These are phyloP conservation scores for Archaeoteleia sp. DNA, from an alignment of 2,888 invertebrate genomes.

Conservation along the genomic window DNA sequence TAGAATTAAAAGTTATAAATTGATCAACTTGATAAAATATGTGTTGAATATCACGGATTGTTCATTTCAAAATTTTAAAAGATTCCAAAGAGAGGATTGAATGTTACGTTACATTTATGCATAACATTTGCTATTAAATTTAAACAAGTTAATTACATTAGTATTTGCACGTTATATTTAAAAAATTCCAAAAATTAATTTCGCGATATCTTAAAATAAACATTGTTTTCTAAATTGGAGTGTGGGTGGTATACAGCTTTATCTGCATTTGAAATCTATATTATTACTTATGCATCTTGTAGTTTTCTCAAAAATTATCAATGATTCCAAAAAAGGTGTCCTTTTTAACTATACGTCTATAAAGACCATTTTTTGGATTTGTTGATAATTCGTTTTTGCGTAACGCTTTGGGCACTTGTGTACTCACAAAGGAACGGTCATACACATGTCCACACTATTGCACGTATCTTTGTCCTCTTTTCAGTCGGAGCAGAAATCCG, in stretches of 20 bases:
- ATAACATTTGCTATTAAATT: no score
- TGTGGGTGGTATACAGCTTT: no score
- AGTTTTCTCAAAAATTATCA: not conserved
- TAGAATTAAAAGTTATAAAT: no score
- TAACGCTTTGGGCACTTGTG: slow-evolving; percentile 66
- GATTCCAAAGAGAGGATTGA: no score
- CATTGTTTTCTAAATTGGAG: no score
- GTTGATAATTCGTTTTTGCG: slow-evolving; percentile 18
- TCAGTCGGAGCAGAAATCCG: slow-evolving; percentile 73
- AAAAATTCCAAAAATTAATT: not conserved
- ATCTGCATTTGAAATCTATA: no score
- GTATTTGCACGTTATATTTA: no score
- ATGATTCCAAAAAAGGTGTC: slow-evolving; percentile 6
- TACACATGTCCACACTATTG: slow-evolving; percentile 65
- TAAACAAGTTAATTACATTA: no score
- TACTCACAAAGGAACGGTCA: slow-evolving; percentile 53
- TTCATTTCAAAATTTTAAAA: no score
- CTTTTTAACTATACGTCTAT: not conserved
- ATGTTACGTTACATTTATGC: no score
- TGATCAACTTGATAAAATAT: no score
- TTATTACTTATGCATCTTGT: not conserved
- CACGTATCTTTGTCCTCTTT: slow-evolving; percentile 73
- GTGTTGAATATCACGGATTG: no score
- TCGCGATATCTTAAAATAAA: not conserved
- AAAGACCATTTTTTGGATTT: not conserved